phyloP scores from a whole-genome alignment of 35 echinoderm and acorn worm genomes.

The Eucidaris tribuloides region DNA sequence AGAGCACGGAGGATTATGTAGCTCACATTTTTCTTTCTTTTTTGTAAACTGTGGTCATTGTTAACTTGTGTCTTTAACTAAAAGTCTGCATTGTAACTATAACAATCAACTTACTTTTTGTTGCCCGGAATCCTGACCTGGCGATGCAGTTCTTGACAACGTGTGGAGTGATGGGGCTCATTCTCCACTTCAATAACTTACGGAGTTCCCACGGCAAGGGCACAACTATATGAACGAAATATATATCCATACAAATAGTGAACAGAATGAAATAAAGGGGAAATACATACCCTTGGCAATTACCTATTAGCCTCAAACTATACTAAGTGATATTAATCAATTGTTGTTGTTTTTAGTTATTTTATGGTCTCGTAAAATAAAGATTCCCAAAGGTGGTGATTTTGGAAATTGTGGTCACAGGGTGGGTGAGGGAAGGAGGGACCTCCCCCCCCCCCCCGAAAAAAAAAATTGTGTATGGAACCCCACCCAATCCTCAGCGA shows the following conservation, averaged over 20 bases:
- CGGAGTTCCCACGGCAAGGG: constrained; percentile 94
- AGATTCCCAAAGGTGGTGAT: background rate
- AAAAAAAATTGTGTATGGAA: too few species aligned
- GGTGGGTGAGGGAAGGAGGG: too few species aligned
- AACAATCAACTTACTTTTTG: constrained; percentile 98
- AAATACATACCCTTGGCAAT: background rate
- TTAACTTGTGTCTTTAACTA: too few species aligned
- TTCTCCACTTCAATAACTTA: constrained; percentile 94
- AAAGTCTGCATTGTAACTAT: too few species aligned
- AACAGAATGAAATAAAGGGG: constrained; percentile 4
- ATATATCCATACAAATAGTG: too few species aligned
- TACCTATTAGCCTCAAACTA: background rate
- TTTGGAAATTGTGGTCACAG: too few species aligned
- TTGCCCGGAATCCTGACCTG: constrained; percentile 94
- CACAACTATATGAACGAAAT: constrained; percentile 64
- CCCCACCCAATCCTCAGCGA: too few species aligned
- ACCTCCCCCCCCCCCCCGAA: too few species aligned
- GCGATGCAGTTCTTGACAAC: constrained; percentile 96
- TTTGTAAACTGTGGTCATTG: too few species aligned
- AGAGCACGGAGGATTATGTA: too few species aligned
- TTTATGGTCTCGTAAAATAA: background rate
- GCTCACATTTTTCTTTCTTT: too few species aligned
- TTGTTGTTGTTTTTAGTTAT: background rate
- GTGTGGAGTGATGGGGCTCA: constrained; percentile 93
- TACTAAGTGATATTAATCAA: background rate